phyloP scores from a whole-genome alignment of 1,140 invertebrate species.

The Ruditapes philippinarum region DNA sequence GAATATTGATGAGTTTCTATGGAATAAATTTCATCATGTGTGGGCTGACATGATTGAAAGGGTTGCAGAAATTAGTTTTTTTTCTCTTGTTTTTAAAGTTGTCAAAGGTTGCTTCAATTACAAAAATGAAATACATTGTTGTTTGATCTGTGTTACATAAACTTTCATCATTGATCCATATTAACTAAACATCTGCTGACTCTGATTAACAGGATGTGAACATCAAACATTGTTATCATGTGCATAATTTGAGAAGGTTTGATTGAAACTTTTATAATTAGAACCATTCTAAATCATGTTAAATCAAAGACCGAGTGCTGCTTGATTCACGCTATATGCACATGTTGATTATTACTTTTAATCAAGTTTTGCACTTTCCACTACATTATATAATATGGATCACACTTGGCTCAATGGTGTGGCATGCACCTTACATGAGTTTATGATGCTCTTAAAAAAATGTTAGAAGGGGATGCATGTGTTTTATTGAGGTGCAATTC shows the following conservation, averaged over 20 bases:
- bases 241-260: neutral
- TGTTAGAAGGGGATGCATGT: neutral
- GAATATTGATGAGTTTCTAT: too few relatives aligned
- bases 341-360: slow-evolving; percentile 8
- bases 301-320: slow-evolving; percentile 3
- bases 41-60: too few relatives aligned
- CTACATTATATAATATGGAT: neutral
- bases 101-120: too few relatives aligned
- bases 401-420: neutral
- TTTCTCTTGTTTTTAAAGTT: too few relatives aligned
- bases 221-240: too few relatives aligned
- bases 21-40: too few relatives aligned
- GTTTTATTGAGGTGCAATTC: neutral
- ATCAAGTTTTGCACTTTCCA: neutral
- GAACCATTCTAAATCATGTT: slow-evolving; percentile 4
- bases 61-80: too few relatives aligned
- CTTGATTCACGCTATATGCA: neutral
- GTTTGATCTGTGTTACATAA: too few relatives aligned
- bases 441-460: neutral
- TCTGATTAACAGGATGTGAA: too few relatives aligned
- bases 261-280: neutral
- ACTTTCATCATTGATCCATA: too few relatives aligned
- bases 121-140: too few relatives aligned
- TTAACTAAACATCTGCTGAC: too few relatives aligned
- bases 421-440: neutral